Percentiles rank a stretch among this genome's conserved stretches.
Evolutionary conservation across 2,113 vertebrate genomes (phyloP).

Genomic region (Sigmodon hispidus): DNA sequence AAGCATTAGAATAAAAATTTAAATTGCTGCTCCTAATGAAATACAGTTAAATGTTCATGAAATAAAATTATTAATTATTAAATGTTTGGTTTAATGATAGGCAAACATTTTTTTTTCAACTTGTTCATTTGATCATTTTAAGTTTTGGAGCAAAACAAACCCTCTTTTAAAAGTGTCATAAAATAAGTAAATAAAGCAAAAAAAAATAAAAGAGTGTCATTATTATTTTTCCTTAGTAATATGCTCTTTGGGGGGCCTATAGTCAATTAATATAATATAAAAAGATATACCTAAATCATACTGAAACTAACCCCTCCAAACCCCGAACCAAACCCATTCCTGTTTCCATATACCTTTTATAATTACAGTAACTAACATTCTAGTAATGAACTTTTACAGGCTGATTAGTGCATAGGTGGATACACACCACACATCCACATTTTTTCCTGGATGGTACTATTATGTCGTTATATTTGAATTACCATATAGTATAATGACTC

Average conservation of each 20-base stretch:
- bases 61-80: constrained; percentile 23
- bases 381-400: constrained; percentile 8
- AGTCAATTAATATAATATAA: neutral
- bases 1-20: constrained; percentile 32
- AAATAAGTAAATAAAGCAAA: too few relatives aligned
- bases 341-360: neutral
- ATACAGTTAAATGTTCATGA: neutral
- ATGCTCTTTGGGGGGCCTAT: neutral
- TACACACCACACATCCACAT: neutral
- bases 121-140: neutral
- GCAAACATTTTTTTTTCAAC: constrained; percentile 4
- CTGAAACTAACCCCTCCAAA: neutral
- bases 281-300: neutral
- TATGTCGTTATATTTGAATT: neutral
- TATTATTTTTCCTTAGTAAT: neutral
- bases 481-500: neutral
- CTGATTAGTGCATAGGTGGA: neutral
- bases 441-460: neutral
- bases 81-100: neutral
- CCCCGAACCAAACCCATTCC: neutral
- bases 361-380: neutral
- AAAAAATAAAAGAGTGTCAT: neutral
- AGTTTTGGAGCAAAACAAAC: neutral
- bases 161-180: too few relatives aligned
- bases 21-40: neutral